A percentile compares a stretch with the other conserved stretches of the same genome.
These are phyloP conservation scores for Brachirus orientalis DNA, from an alignment of 2,113 vertebrate species.

Conservation along the genomic window DNA sequence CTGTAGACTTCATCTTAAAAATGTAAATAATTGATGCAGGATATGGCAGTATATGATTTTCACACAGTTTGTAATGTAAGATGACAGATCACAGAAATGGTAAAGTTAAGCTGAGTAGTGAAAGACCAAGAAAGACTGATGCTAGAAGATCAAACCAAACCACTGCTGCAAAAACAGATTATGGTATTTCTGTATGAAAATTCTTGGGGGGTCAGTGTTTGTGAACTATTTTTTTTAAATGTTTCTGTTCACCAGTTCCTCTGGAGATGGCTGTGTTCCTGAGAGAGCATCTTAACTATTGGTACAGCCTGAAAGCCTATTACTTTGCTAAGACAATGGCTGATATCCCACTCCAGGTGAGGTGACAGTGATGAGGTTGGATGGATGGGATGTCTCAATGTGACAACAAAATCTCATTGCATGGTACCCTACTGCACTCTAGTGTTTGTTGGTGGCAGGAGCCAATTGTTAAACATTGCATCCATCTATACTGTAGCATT, in stretches of 20 bases:
- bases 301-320: conserved; percentile 98
- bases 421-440: conserved; percentile 5
- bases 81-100: too few species aligned
- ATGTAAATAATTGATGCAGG: too few species aligned
- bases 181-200: too few species aligned
- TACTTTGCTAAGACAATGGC: conserved; percentile 98
- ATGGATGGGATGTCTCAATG: not conserved
- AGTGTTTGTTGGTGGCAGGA: conserved; percentile 6
- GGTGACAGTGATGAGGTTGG: conserved; percentile 12
- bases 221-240: not conserved
- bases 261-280: conserved; percentile 95
- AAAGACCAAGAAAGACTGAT: too few species aligned
- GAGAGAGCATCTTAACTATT: conserved; percentile 96
- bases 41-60: too few species aligned
- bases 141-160: too few species aligned
- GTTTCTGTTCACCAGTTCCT: conserved; percentile 83
- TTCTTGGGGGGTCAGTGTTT: too few species aligned
- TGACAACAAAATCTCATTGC: not conserved
- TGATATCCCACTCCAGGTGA: conserved; percentile 97
- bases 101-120: too few species aligned
- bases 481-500: not conserved
- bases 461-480: not conserved
- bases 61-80: too few species aligned
- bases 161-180: too few species aligned
- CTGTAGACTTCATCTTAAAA: too few species aligned